A percentile compares a stretch with the other conserved stretches of the same genome.
phyloP scores from a whole-genome alignment of 2,113 vertebrate species.

The Rhipidura dahli region DNA sequence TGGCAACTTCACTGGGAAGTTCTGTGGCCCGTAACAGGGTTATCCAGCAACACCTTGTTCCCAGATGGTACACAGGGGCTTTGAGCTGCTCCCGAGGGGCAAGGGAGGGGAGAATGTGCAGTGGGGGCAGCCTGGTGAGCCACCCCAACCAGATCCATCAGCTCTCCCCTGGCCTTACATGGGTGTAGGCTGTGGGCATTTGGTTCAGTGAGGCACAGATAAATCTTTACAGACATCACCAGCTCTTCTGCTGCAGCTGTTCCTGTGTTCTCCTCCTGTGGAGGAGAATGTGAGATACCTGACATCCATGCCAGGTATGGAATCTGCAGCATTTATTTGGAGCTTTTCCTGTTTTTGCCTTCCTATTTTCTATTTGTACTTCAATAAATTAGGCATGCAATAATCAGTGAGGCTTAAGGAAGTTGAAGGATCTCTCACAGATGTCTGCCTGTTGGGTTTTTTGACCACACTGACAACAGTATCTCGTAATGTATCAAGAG shows the following conservation, averaged over 20 bases:
- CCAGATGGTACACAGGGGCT: not conserved
- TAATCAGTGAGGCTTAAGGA: not conserved
- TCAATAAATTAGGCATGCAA: not conserved
- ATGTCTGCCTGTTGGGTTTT: not conserved
- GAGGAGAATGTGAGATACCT: not conserved
- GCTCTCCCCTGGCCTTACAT: not conserved
- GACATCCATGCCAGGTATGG: not conserved
- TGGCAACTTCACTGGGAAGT: not conserved
- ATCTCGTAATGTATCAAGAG: not conserved
- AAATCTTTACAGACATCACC: not conserved
- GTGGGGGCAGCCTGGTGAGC: not conserved
- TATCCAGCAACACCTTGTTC: not conserved
- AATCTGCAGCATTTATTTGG: not conserved
- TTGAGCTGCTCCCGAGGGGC: not conserved
- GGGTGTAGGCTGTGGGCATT: not conserved
- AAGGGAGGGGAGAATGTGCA: not conserved
- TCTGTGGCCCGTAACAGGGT: not conserved
- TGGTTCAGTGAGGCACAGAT: not conserved
- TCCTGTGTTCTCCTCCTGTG: not conserved
- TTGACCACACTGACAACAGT: not conserved
- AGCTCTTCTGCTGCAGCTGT: not conserved
- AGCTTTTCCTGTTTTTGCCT: not conserved
- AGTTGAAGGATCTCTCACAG: not conserved
- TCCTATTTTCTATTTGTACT: not conserved
- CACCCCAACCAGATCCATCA: not conserved